These are phyloP conservation scores for Typhlichthys eigenmanni DNA, from an alignment of 2,797 vertebrate genomes.

Conservation along the genomic window DNA sequence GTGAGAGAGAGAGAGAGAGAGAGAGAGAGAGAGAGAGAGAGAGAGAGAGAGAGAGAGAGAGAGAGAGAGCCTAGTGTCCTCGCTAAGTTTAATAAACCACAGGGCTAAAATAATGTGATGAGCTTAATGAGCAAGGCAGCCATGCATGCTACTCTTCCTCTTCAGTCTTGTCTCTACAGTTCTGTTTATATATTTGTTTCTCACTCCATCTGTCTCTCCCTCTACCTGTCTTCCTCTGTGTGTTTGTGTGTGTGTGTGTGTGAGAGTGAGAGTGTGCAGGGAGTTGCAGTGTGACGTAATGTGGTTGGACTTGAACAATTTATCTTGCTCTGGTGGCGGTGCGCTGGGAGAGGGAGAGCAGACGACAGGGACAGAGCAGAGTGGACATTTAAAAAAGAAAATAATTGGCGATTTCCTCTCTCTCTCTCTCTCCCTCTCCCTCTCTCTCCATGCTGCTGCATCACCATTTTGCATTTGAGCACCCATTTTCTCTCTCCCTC, in stretches of 20 bases:
- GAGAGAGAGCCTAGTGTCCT: conserved; percentile 62
- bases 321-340: conserved; percentile 79
- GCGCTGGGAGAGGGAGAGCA: conserved; percentile 53
- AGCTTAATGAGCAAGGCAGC: conserved; percentile 75
- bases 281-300: conserved; percentile 71
- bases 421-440: background rate
- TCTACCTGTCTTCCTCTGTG: conserved; percentile 3
- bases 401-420: conserved; percentile 14
- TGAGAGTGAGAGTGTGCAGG: conserved; percentile 9
- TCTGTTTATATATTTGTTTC: conserved; percentile 3
- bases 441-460: background rate
- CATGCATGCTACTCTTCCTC: conserved; percentile 52
- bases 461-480: background rate
- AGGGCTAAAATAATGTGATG: conserved; percentile 76
- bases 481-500: background rate
- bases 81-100: conserved; percentile 77
- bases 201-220: conserved; percentile 16
- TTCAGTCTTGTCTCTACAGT: conserved; percentile 18
- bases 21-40: conserved; percentile 17
- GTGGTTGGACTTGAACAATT: conserved; percentile 75
- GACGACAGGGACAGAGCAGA: conserved; percentile 47
- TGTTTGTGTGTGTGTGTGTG: background rate
- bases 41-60: conserved; percentile 52
- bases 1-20: conserved; percentile 1
- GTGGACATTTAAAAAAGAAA: conserved; percentile 46